Conservation (phyloP, 2,113 vertebrate species). For the Neopipo cinnamomea region DNA sequence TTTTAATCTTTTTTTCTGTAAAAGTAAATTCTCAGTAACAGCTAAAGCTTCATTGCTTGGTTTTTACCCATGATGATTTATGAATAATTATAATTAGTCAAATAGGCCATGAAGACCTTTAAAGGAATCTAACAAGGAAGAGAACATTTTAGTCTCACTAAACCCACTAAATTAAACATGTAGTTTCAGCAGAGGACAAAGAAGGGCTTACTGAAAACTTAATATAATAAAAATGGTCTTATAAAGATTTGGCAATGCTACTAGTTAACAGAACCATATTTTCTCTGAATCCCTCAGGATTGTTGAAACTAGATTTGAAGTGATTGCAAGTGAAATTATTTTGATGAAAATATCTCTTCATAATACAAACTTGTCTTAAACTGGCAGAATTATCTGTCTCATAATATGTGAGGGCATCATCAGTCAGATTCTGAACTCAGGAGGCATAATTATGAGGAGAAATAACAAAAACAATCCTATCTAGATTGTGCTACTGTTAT, state of each 20-base stretch:
- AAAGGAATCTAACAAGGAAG: neutral
- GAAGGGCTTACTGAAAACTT: constrained; percentile 33
- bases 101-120: constrained; percentile 35
- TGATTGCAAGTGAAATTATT: constrained; percentile 23
- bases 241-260: neutral
- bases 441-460: neutral
- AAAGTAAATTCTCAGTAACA: neutral
- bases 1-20: neutral
- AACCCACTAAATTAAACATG: neutral
- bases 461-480: neutral
- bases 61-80: constrained; percentile 3
- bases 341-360: neutral
- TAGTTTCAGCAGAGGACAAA: constrained; percentile 11
- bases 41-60: neutral
- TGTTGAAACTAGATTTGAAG: constrained; percentile 6
- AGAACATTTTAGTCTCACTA: constrained; percentile 19
- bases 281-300: neutral
- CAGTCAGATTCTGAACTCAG: neutral
- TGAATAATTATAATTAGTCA: constrained; percentile 40
- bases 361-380: neutral
- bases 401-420: neutral
- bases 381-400: neutral
- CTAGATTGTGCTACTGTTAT: neutral
- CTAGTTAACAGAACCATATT: neutral
- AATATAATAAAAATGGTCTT: constrained; percentile 23